These are phyloP conservation scores for Phrixothrix hirtus DNA, from an alignment of 2,888 invertebrate genomes.

Conservation along the genomic window DNA sequence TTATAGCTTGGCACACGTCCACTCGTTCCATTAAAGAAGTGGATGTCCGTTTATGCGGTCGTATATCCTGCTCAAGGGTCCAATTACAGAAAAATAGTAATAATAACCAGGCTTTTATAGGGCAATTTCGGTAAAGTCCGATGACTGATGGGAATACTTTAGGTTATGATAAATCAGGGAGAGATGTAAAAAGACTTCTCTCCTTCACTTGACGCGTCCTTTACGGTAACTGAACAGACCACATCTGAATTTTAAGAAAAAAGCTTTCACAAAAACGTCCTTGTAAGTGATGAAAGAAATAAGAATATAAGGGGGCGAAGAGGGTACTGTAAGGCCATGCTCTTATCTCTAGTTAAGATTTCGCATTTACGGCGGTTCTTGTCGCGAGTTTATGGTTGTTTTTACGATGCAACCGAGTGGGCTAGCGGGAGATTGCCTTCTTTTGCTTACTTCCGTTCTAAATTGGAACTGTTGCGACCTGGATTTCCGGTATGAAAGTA, in stretches of 20 bases:
- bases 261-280: conserved; percentile 28
- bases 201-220: conserved; percentile 15
- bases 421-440: conserved; percentile 30
- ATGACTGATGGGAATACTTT: conserved; percentile 7
- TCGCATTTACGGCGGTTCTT: conserved; percentile 41
- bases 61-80: conserved; percentile 19
- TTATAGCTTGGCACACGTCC: conserved; percentile 14
- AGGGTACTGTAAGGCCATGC: conserved; percentile 25
- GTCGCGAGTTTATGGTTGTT: conserved; percentile 40
- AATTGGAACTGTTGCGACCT: conserved; percentile 28
- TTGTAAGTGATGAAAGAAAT: conserved; percentile 31
- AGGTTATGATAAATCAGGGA: conserved; percentile 13
- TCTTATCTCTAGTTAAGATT: conserved; percentile 43
- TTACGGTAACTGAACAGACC: conserved; percentile 25
- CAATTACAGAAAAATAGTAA: conserved; percentile 26
- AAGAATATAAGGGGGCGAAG: conserved; percentile 23
- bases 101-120: conserved; percentile 24
- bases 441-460: conserved; percentile 31
- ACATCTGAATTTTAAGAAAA: conserved; percentile 29
- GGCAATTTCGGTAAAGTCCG: conserved; percentile 9
- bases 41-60: conserved; percentile 23
- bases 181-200: conserved; percentile 13
- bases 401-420: conserved; percentile 38
- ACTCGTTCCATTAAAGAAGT: conserved; percentile 20
- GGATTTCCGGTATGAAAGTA: conserved; percentile 27